Conservation (phyloP, 2,888 invertebrate genomes). For the Balanococcus diminutus region DNA sequence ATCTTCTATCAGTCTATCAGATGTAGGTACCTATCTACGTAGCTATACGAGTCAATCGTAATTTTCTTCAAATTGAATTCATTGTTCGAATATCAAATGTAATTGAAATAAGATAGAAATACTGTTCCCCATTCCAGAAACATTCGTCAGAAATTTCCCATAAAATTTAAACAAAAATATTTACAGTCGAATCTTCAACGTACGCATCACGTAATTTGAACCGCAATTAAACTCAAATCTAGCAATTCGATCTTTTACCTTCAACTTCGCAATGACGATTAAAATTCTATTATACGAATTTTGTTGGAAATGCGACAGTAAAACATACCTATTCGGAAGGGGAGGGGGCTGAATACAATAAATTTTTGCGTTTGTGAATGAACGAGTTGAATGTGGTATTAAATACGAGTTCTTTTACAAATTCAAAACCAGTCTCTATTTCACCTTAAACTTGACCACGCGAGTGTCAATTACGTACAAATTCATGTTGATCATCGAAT, state of each 20-base stretch:
- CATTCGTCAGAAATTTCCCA: neutral
- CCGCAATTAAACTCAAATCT: neutral
- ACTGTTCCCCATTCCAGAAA: neutral
- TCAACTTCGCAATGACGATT: neutral
- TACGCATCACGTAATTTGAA: neutral
- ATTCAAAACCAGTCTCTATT: conserved; percentile 24
- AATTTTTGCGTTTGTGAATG: conserved; percentile 4
- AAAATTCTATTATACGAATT: neutral
- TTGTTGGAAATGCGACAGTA: neutral
- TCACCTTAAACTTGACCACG: conserved; percentile 43
- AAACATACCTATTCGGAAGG: neutral
- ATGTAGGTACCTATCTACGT: too few species aligned
- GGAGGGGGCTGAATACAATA: neutral
- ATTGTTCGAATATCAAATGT: too few species aligned
- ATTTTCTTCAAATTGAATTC: too few species aligned
- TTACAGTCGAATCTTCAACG: neutral
- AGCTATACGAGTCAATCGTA: too few species aligned
- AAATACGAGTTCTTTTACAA: conserved; percentile 20
- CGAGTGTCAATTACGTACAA: conserved; percentile 35
- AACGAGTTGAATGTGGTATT: neutral
- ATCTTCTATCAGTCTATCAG: too few species aligned
- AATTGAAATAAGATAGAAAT: too few species aligned
- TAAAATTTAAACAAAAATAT: neutral
- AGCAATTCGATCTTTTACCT: conserved; percentile 1
- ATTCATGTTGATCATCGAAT: conserved; percentile 1